phyloP scores from a whole-genome alignment of 2,113 vertebrate species.

The Saccopteryx leptura region DNA sequence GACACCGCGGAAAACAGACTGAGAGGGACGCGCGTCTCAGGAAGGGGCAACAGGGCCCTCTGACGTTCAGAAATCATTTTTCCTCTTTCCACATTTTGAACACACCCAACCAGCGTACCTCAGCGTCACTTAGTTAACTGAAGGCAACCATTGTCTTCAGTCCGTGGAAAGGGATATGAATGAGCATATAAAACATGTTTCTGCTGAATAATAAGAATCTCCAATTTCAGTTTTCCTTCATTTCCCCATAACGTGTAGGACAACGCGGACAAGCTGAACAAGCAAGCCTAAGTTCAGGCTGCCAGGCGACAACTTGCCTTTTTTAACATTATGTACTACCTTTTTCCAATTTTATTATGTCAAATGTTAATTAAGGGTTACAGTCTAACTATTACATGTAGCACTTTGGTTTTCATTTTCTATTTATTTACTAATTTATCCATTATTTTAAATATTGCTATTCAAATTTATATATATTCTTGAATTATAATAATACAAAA shows the following conservation, averaged over 20 bases:
- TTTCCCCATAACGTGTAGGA: neutral
- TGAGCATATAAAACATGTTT: conserved; percentile 40
- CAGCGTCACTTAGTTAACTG: conserved; percentile 80
- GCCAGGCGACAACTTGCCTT: neutral
- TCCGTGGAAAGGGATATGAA: neutral
- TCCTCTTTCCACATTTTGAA: conserved; percentile 81
- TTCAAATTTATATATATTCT: neutral
- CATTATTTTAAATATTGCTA: neutral
- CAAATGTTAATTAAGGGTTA: neutral
- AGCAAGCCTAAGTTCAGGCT: neutral
- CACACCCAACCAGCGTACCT: conserved; percentile 84
- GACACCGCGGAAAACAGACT: conserved; percentile 88
- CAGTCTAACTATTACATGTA: neutral
- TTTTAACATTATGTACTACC: neutral
- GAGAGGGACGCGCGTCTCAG: conserved; percentile 87
- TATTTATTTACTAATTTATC: neutral
- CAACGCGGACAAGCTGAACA: neutral
- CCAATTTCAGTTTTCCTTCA: neutral
- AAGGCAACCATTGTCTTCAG: conserved; percentile 72
- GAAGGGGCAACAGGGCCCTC: conserved; percentile 86
- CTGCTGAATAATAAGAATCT: neutral
- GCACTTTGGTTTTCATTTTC: neutral
- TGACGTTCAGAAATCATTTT: conserved; percentile 86
- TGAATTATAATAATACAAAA: neutral
- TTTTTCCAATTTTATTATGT: neutral